phyloP scores from a whole-genome alignment of 1,140 invertebrate genomes.

The Drosophila santomea region DNA sequence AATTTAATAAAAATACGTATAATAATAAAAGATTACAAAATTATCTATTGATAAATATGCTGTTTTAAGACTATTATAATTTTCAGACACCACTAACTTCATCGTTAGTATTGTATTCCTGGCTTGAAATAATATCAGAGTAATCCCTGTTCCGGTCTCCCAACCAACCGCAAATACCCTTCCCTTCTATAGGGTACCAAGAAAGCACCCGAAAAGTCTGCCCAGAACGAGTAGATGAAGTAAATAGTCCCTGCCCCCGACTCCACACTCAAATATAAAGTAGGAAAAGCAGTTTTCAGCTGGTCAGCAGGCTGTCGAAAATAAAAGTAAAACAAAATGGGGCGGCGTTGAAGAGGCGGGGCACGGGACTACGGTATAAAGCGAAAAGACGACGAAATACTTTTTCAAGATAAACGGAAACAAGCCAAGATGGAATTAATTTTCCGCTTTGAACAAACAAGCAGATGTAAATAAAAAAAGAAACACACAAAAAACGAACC shows the following conservation, averaged over 20 bases:
- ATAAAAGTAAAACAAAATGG: slow-evolving; percentile 63
- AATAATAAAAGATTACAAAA: no score
- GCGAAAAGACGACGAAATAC: slow-evolving; percentile 77
- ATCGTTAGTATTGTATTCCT: no score
- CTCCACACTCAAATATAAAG: slow-evolving; percentile 35
- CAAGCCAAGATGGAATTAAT: slow-evolving; percentile 84
- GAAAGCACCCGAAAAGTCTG: slow-evolving; percentile 1
- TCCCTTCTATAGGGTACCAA: not conserved
- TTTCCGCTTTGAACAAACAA: slow-evolving; percentile 84
- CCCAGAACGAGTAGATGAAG: slow-evolving; percentile 31
- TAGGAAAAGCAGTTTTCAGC: slow-evolving; percentile 63
- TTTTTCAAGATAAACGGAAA: slow-evolving; percentile 84
- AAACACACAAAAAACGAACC: slow-evolving; percentile 37
- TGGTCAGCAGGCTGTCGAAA: slow-evolving; percentile 73
- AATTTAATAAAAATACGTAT: no score
- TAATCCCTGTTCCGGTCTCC: not conserved
- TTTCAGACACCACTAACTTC: no score
- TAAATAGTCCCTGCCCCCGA: slow-evolving; percentile 21
- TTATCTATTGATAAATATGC: no score
- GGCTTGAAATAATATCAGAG: not conserved
- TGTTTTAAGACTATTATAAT: no score
- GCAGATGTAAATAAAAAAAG: slow-evolving; percentile 83
- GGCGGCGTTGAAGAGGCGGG: slow-evolving; percentile 11
- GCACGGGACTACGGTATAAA: slow-evolving; percentile 48
- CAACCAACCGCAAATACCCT: slow-evolving; percentile 18